phyloP scores from a whole-genome alignment of 2,888 invertebrate genomes.

The Gonocerus acuteangulatus region DNA sequence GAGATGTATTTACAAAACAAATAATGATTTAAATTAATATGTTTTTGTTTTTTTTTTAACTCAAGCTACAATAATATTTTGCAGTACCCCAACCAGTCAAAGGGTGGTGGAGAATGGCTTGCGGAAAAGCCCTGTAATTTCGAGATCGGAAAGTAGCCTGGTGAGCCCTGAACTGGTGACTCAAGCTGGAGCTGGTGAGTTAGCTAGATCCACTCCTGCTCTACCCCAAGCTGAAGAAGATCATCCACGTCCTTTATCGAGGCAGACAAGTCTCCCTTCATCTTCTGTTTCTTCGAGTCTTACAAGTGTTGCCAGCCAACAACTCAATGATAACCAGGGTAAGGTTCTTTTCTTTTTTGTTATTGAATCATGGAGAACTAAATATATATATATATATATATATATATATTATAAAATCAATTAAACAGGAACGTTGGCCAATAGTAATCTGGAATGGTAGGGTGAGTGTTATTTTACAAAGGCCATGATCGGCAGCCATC shows the following conservation, averaged over 20 bases:
- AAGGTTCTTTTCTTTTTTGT: no score
- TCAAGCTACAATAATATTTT: no score
- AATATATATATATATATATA: no score
- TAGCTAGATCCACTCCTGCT: constrained; percentile 8
- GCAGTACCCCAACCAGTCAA: constrained; percentile 4
- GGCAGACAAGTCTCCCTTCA: background rate
- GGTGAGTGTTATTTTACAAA: no score
- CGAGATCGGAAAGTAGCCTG: constrained; percentile 11
- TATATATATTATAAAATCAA: no score
- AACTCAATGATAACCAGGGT: background rate
- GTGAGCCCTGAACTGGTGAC: background rate
- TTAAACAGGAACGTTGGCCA: no score
- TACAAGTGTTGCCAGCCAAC: constrained; percentile 29
- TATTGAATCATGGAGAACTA: no score
- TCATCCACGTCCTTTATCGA: background rate
- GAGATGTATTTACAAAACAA: no score
- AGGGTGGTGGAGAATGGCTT: background rate
- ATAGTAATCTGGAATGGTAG: no score
- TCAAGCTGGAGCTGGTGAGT: background rate
- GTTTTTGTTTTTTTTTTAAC: background rate
- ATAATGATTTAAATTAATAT: no score
- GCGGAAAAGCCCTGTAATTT: background rate
- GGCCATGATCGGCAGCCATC: no score
- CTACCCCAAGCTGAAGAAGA: background rate
- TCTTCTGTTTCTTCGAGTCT: constrained; percentile 29